Percentiles rank a stretch among this genome's conserved stretches.
phyloP scores from a whole-genome alignment of 2,113 vertebrate species.

The Psettodes erumei region DNA sequence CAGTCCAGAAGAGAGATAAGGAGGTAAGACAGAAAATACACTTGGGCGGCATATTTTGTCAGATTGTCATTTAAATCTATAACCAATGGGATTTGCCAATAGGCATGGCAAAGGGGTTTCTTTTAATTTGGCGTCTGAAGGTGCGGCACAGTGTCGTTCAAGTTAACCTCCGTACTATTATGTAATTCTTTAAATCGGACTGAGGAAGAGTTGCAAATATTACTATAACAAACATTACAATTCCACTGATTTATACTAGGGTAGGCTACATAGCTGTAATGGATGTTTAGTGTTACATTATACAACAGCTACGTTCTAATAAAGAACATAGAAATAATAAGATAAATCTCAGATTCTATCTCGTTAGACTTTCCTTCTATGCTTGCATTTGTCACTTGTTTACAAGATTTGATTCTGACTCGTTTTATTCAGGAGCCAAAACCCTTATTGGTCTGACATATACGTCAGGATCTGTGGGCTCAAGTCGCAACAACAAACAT shows the following conservation, averaged over 20 bases:
- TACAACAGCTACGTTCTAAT: no score
- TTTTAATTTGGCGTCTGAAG: not conserved
- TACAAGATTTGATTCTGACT: no score
- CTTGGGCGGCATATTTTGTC: not conserved
- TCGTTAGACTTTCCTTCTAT: no score
- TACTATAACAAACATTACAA: not conserved
- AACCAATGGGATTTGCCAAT: not conserved
- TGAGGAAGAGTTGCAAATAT: not conserved
- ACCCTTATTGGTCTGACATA: no score
- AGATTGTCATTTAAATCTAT: not conserved
- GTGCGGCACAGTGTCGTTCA: not conserved
- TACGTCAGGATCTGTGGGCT: no score
- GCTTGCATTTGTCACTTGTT: no score
- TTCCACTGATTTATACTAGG: not conserved
- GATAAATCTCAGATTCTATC: no score
- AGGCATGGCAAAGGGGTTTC: no score
- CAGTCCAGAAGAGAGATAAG: not conserved
- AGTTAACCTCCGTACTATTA: not conserved
- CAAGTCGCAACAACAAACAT: no score
- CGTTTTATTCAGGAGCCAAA: no score
- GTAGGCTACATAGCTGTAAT: not conserved
- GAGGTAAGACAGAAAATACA: constrained; percentile 5
- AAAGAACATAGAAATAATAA: no score
- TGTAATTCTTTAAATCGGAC: not conserved
- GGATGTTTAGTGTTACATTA: no score